phyloP scores from a whole-genome alignment of 2,888 invertebrate species.

The Cheilosia vernalis region DNA sequence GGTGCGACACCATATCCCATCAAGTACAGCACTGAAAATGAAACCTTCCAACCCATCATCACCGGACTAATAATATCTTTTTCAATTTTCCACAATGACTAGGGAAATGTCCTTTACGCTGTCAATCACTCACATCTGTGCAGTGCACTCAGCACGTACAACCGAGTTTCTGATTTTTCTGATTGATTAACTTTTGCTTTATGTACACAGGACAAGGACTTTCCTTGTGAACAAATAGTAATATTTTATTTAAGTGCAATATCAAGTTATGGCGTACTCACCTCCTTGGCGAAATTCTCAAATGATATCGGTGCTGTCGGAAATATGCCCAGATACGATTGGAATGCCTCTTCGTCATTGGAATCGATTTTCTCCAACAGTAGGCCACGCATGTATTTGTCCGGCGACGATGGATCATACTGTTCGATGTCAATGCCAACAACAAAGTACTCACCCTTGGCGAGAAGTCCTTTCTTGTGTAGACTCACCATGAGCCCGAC shows the following conservation, averaged over 20 bases:
- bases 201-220: neutral
- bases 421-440: slow-evolving; percentile 96
- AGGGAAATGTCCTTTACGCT: neutral
- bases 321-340: slow-evolving; percentile 92
- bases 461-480: slow-evolving; percentile 91
- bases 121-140: slow-evolving; percentile 7
- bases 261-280: slow-evolving; percentile 70
- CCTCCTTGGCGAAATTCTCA: slow-evolving; percentile 87
- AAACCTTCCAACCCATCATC: neutral
- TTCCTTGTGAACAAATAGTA: neutral
- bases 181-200: slow-evolving; percentile 32
- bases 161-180: slow-evolving; percentile 24
- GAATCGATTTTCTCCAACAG: slow-evolving; percentile 85
- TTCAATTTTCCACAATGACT: neutral
- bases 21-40: neutral
- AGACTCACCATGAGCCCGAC: slow-evolving; percentile 95
- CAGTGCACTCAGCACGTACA: neutral
- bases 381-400: slow-evolving; percentile 91
- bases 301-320: slow-evolving; percentile 90
- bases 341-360: slow-evolving; percentile 88
- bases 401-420: slow-evolving; percentile 91
- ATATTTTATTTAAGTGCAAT: slow-evolving; percentile 7
- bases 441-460: slow-evolving; percentile 96
- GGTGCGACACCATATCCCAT: neutral
- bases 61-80: neutral